Base-by-base conservation (phyloP, 2,113 vertebrate species). In the Corydoras maculifer region DNA sequence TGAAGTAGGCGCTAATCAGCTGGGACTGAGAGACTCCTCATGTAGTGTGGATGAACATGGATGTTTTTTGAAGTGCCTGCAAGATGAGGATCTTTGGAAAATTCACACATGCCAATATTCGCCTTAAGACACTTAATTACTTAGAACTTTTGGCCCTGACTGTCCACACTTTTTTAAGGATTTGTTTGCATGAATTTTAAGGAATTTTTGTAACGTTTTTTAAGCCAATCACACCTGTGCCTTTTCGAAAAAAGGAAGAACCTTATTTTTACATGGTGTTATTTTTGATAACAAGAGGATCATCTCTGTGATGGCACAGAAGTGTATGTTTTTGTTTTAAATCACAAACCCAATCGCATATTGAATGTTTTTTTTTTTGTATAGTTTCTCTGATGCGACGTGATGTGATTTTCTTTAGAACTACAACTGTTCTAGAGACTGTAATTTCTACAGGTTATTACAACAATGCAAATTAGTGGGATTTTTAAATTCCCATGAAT, bases 401-500 rank as follows among this genome's bases (percentile, higher is more conserved):
- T 65, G 43, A 54, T 67, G 11, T 3, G 6, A 31, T 31, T 13
- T 66, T 32, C 30, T 62, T 60, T 68, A 71, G 53, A 73, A 61
- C 25, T 64, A 65, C 64, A 58, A 61, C 3, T n/a, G 29, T 66
- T 51, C 54, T 13, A 58, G 31, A 5, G 35, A 51, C 35, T 51
- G 62, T 59, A 65, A 51, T 49, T 25, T 63, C 25, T 65, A 63
- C 25, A 13, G 25, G 50, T 60, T 60, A 11, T 8, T 53, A 30
- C 30, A 54, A 55, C 14, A 18, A 35, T 35, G 55, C 5, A 57
- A 57, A 65, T 35, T 51, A 62, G 13, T 58, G 59, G 58, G 62
- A 50, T 62, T 43, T 70, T 86, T 54, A 69, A 68, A 30, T 65
- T 58, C 31, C 48, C 63, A 62, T 72, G 60, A 77, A 86, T 43